These are phyloP conservation scores for Drosophila ogumai DNA, from an alignment of 1,140 invertebrate genomes.

Conservation along the genomic window DNA sequence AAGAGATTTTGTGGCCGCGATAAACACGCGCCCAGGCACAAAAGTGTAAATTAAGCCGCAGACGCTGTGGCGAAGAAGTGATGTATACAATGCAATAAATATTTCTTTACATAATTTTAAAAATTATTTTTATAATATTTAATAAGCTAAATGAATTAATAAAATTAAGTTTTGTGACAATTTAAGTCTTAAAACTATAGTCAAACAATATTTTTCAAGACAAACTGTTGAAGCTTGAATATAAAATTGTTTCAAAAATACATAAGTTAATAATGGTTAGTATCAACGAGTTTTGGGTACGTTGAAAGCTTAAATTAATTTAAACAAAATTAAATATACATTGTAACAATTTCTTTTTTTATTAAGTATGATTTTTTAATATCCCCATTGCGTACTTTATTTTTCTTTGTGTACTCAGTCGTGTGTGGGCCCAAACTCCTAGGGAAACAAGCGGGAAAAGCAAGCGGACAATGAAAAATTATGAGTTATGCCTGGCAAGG, in stretches of 20 bases:
- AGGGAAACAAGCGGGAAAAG: constrained; percentile 21
- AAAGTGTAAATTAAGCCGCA: constrained; percentile 81
- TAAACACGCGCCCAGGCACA: constrained; percentile 80
- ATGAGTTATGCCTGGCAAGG: constrained; percentile 80
- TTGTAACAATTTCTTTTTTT: background rate
- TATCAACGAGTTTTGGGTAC: background rate
- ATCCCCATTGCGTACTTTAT: fast-evolving
- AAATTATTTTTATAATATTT: background rate
- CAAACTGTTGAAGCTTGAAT: background rate
- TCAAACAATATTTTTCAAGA: background rate
- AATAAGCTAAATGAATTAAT: background rate
- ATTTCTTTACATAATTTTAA: background rate
- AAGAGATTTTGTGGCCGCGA: constrained; percentile 78
- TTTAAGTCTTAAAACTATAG: background rate
- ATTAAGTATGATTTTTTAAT: too few species aligned
- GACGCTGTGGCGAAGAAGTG: constrained; percentile 55
- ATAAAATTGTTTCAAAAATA: background rate
- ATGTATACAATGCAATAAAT: constrained; percentile 4
- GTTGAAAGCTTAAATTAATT: too few species aligned
- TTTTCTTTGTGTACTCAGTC: constrained; percentile 30
- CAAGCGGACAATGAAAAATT: constrained; percentile 61
- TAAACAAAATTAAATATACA: too few species aligned
- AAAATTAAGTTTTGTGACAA: background rate
- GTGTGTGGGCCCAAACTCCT: constrained; percentile 64
- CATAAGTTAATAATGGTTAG: background rate